These are phyloP conservation scores for Cerceris rybyensis DNA, from an alignment of 2,888 invertebrate genomes.

Conservation along the genomic window DNA sequence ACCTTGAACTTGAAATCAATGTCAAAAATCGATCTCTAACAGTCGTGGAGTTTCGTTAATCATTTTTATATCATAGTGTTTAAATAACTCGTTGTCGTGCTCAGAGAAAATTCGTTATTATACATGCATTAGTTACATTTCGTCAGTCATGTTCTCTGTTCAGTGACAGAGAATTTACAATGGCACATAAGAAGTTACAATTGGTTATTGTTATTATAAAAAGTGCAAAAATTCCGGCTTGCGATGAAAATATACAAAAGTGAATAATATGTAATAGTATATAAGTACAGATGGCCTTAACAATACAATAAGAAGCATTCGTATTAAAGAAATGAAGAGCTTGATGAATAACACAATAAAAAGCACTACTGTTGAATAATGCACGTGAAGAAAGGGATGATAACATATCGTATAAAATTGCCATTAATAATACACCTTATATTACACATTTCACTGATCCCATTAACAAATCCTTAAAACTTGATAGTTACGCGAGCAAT, in stretches of 20 bases:
- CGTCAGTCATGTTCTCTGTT: not conserved
- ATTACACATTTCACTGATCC: not conserved
- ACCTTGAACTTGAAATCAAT: slow-evolving; percentile 21
- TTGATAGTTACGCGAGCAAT: slow-evolving; percentile 8
- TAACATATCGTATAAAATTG: slow-evolving; percentile 6
- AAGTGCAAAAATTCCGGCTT: not conserved
- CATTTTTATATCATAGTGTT: not conserved
- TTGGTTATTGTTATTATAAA: not conserved
- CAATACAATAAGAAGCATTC: slow-evolving; percentile 7
- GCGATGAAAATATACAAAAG: slow-evolving; percentile 13
- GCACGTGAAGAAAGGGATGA: not conserved
- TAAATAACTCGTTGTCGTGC: not conserved
- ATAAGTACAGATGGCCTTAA: slow-evolving; percentile 21
- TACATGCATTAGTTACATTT: not conserved
- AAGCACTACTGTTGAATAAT: not conserved
- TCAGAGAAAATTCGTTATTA: not conserved
- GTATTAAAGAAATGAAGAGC: slow-evolving; percentile 8
- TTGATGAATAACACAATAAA: not conserved
- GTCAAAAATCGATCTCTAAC: not conserved
- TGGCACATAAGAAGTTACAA: not conserved
- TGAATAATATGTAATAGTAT: not conserved
- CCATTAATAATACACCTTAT: not conserved
- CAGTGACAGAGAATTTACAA: not conserved
- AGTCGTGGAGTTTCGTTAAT: not conserved
- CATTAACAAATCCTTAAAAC: not conserved